Base-by-base conservation (phyloP, 2,113 vertebrate species). In the Archocentrus centrarchus region DNA sequence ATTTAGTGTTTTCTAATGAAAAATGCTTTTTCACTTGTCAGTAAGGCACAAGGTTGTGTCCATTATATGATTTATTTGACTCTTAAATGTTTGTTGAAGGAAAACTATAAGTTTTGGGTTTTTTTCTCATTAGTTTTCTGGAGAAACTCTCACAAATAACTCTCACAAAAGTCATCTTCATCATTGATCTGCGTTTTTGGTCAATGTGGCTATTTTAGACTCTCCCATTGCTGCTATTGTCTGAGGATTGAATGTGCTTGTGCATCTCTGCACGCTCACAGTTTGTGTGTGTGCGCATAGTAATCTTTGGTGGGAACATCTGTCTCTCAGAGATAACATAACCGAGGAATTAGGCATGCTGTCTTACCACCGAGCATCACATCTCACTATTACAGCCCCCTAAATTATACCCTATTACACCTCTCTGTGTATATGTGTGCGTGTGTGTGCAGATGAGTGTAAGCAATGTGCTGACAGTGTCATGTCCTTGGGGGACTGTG, bases 311-410 rank as follows among this genome's bases (percentile, higher is more conserved):
- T 85, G 68, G 87, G 81, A 93, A 91, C 93, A 92, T 93, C 93
- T 95, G 94, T 94, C 93, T 90, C 89, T 92, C 81, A 87, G 90
- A 93, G 93, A 95, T 94, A 95, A 93, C 93, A 89, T 91, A 92
- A 90, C 89, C 58, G 3, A 79, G 79, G 90, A 93, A 95, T 95
- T 95, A 92, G 91, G 75, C 89, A 90, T 86, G 89, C 91, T 91
- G 92, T 93, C 90, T 92, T 93, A 93, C 89, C 90, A 82, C 92
- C 10, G 15, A 82, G 89, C 89, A 91, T 90, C 88, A 66, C 89
- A 90, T 94, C 86, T 93, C 87, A 90, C 92, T 85, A 66, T 92
- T 93, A 83, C 89, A 93, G 89, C 88, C 86, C 86, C 89, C 89
- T 89, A 90, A 92, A 94, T 90, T 93, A 93, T 70, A 88, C 87